phyloP scores from a whole-genome alignment of 1,140 invertebrate genomes.

The Zaprionus vittiger region DNA sequence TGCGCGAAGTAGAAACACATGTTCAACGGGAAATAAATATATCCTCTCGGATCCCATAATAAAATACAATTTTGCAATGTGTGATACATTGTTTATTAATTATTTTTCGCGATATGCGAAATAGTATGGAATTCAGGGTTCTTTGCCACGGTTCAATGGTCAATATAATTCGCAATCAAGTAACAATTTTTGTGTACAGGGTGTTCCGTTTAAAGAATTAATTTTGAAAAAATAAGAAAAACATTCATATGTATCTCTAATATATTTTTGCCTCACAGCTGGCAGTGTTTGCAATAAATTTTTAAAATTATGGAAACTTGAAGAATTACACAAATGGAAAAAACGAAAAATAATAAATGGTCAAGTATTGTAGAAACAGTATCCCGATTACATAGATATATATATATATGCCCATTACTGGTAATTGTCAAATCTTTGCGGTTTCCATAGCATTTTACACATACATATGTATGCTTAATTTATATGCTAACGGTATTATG shows the following conservation, averaged over 20 bases:
- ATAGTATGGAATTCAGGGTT: slow-evolving; percentile 31
- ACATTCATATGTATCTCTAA: not conserved
- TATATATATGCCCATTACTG: slow-evolving; percentile 17
- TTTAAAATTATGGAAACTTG: slow-evolving; percentile 4
- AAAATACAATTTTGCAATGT: slow-evolving; percentile 3
- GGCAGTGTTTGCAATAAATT: slow-evolving; percentile 66
- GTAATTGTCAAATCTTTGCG: slow-evolving; percentile 23
- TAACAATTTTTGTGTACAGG: slow-evolving; percentile 16
- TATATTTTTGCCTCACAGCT: slow-evolving; percentile 58
- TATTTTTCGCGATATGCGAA: slow-evolving; percentile 26
- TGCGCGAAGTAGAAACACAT: not conserved
- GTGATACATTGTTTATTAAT: slow-evolving; percentile 37
- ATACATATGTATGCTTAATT: slow-evolving; percentile 25
- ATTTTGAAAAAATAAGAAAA: slow-evolving; percentile 6
- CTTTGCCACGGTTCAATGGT: slow-evolving; percentile 24
- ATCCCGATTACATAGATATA: slow-evolving; percentile 23
- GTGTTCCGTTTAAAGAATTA: slow-evolving; percentile 21
- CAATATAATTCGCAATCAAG: slow-evolving; percentile 4
- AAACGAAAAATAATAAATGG: slow-evolving; percentile 22
- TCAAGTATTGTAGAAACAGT: slow-evolving; percentile 32
- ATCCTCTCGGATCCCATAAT: not conserved
- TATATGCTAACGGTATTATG: slow-evolving; percentile 53
- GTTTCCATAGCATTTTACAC: slow-evolving; percentile 34
- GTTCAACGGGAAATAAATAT: not conserved
- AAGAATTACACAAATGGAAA: not conserved